Evolutionary conservation across 2,888 invertebrate species (phyloP).

Genomic region (Pediacus dermestoides): DNA sequence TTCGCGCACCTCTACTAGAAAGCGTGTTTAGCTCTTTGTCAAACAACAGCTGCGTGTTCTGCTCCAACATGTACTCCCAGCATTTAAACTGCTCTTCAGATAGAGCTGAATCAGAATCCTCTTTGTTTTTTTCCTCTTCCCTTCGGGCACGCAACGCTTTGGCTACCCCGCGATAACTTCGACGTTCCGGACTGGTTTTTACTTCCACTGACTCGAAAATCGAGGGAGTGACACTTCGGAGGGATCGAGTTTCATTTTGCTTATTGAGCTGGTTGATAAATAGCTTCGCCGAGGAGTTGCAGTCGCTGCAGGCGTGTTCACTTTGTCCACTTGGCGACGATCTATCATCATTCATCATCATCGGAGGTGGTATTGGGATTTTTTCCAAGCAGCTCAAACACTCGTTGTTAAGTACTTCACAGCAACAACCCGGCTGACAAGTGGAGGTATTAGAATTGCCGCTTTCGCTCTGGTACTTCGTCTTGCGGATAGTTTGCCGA

Average conservation of each 20-base stretch:
- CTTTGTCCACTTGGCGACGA: constrained; percentile 86
- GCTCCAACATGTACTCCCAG: constrained; percentile 91
- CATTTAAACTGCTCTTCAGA: constrained; percentile 88
- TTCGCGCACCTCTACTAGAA: constrained; percentile 60
- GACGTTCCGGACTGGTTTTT: constrained; percentile 51
- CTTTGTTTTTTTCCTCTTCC: constrained; percentile 58
- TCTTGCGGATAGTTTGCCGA: constrained; percentile 68
- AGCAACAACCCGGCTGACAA: constrained; percentile 61
- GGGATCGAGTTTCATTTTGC: constrained; percentile 38
- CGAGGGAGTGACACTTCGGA: constrained; percentile 44
- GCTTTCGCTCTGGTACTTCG: constrained; percentile 52
- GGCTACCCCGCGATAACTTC: constrained; percentile 60
- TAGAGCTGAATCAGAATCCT: constrained; percentile 58
- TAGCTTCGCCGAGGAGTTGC: constrained; percentile 48
- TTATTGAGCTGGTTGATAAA: constrained; percentile 47
- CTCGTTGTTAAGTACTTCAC: constrained; percentile 59
- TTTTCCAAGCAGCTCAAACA: constrained; percentile 51
- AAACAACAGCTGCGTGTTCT: constrained; percentile 83
- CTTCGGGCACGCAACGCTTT: constrained; percentile 60
- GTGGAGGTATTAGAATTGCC: constrained; percentile 50
- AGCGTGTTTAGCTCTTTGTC: constrained; percentile 83
- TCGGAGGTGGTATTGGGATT: constrained; percentile 45
- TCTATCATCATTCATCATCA: constrained; percentile 59
- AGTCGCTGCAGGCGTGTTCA: constrained; percentile 61
- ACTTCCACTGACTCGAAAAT: constrained; percentile 49